Conservation (phyloP, 2,888 invertebrate genomes). For the Cancer borealis region DNA sequence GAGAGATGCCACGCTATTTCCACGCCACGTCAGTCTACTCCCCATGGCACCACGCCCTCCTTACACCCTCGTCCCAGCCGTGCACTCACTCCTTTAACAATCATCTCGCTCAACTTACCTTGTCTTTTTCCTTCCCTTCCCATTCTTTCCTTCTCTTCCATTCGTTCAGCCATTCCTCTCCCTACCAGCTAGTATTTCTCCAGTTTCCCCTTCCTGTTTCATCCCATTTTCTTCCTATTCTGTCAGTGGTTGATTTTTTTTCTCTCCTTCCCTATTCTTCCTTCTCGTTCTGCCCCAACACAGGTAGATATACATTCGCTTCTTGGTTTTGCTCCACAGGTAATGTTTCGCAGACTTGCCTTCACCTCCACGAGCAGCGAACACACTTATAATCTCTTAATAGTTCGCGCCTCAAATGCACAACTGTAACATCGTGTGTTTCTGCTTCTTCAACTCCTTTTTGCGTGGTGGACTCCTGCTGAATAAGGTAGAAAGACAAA, state of each 20-base stretch:
- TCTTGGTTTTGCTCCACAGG: background rate
- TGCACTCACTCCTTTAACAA: too few relatives aligned
- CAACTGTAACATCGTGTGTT: background rate
- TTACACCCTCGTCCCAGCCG: too few relatives aligned
- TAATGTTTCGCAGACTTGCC: background rate
- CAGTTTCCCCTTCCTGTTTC: background rate
- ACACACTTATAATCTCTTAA: too few relatives aligned
- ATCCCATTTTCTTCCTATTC: too few relatives aligned
- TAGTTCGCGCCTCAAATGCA: too few relatives aligned
- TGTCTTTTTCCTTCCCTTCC: background rate
- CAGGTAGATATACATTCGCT: background rate
- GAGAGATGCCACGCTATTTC: background rate
- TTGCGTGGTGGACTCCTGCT: background rate
- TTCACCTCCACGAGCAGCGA: too few relatives aligned
- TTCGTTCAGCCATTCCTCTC: background rate
- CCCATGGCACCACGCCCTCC: too few relatives aligned
- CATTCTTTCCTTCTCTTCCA: background rate
- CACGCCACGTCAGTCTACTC: background rate
- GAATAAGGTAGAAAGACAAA: background rate
- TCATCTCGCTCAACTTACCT: too few relatives aligned
- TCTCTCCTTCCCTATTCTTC: background rate
- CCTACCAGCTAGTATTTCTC: background rate
- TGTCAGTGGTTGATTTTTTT: too few relatives aligned
- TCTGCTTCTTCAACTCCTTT: background rate
- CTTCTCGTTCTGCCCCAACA: background rate